Base-by-base conservation (phyloP, 2,113 vertebrate species). In the Monopterus albus region DNA sequence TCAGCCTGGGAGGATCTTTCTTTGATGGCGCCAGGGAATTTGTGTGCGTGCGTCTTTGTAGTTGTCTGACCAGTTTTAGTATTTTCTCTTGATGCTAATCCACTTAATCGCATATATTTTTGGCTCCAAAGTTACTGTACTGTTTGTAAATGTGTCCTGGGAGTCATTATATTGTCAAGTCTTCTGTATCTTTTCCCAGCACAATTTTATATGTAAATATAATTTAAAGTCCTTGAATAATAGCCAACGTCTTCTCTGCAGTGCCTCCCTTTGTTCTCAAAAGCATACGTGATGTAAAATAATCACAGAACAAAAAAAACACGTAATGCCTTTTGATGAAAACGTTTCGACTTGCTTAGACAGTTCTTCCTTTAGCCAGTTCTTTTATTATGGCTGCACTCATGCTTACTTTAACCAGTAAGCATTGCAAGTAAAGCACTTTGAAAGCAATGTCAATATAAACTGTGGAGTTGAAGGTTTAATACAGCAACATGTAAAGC, bases 361-460 rank as follows among this genome's bases (percentile, higher is more conserved):
- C 47, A 47, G 6, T 36, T 39, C 58, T 18, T 39, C 20, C 40
- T 12, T 31, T 33, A 35, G 14, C 10, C 1, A 6, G 5, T 15
- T 55, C 1, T 38, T 46, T 46, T 31, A 11, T 21, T 28, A n/a
- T 29, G 14, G 75, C 68, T 72, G 14, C 8, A 0, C 78, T 62
- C 20, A n/a, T 33, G 25, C 8, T 17, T 9, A 18, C 10, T 71
- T 62, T 13, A 56, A 60, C 18, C 29, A 11, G 33, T 5, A 14
- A 8, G 38, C 42, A 29, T 72, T 49, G 35, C 63, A 62, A 62
- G 47, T 14, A 67, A 60, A 79, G 63, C 67, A 50, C 66, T 68
- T n/a, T 83, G 56, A 64, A 58, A 10, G 42, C 65, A 50, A 55
- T 68, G 60, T 70, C 6, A 42, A 8, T 46, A 20, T 31, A 60